Conservation (phyloP, 2,797 vertebrate genomes). For the Paguma larvata region DNA sequence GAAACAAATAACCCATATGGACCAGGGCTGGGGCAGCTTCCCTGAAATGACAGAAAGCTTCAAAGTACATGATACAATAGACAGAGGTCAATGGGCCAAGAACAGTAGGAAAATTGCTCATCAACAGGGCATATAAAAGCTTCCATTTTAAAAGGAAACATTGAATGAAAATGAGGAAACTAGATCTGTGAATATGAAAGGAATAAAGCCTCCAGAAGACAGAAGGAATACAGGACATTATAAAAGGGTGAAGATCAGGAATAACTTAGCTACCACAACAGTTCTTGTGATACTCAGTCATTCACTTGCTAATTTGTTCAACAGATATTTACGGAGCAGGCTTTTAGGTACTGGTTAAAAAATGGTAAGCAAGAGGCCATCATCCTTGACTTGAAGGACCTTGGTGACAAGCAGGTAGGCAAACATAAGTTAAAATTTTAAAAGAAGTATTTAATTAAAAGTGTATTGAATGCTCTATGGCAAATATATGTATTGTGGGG, state of each 20-base stretch:
- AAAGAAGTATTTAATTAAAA: neutral
- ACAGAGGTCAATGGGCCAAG: slow-evolving; percentile 67
- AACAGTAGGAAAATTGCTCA: slow-evolving; percentile 68
- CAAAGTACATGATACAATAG: neutral
- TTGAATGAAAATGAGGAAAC: slow-evolving; percentile 62
- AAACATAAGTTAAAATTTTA: neutral
- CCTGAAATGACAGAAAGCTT: slow-evolving; percentile 33
- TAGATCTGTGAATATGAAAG: neutral
- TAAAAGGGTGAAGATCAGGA: neutral
- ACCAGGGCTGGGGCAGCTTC: neutral
- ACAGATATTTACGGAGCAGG: neutral
- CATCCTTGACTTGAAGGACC: neutral
- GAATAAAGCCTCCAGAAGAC: neutral
- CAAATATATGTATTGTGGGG: neutral
- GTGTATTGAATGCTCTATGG: neutral
- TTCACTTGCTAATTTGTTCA: neutral
- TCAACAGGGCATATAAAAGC: slow-evolving; percentile 35
- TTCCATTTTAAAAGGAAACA: neutral
- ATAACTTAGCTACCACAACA: neutral
- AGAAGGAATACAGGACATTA: neutral
- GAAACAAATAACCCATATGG: slow-evolving; percentile 45
- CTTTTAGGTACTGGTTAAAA: neutral
- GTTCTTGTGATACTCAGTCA: neutral
- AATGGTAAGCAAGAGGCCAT: neutral
- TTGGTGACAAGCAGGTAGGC: neutral